A percentile compares a stretch with the other conserved stretches of the same genome.
These are phyloP conservation scores for Paraplagusia blochii DNA, from an alignment of 2,113 vertebrate species.

Conservation along the genomic window DNA sequence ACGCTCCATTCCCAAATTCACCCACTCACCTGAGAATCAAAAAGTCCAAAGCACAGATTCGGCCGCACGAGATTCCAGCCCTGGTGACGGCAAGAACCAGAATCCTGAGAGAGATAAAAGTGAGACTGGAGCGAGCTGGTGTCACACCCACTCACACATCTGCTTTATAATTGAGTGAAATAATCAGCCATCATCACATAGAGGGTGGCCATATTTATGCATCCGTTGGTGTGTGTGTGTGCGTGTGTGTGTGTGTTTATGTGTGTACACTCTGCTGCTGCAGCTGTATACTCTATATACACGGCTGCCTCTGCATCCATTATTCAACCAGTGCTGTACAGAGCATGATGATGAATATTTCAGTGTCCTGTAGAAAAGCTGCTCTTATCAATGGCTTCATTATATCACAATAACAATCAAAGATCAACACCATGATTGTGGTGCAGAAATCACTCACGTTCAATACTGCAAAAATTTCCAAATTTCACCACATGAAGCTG, in stretches of 20 bases:
- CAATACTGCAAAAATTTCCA: no score
- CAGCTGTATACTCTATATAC: background rate
- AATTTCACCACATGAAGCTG: no score
- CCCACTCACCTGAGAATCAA: slow-evolving; percentile 54
- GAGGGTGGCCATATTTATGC: slow-evolving; percentile 10
- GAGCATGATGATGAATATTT: slow-evolving; percentile 60
- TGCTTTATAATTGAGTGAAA: slow-evolving; percentile 38
- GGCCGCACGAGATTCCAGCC: slow-evolving; percentile 52
- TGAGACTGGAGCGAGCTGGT: slow-evolving; percentile 67
- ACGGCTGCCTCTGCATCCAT: slow-evolving; percentile 44
- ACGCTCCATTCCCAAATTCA: slow-evolving; percentile 79
- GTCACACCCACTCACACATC: slow-evolving; percentile 10
- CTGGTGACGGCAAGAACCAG: slow-evolving; percentile 48
- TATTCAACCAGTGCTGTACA: slow-evolving; percentile 51
- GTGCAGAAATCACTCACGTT: no score
- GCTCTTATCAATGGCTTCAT: no score
- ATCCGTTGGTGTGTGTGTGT: background rate
- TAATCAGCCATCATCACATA: slow-evolving; percentile 34
- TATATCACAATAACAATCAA: no score
- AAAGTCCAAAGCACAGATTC: slow-evolving; percentile 40
- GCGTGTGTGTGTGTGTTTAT: background rate
- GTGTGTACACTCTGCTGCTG: background rate
- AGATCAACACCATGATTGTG: no score
- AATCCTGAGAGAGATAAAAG: slow-evolving; percentile 45
- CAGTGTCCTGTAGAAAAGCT: slow-evolving; percentile 15